These are phyloP conservation scores for Falco columbarius DNA, from an alignment of 2,797 vertebrate genomes.

Conservation along the genomic window DNA sequence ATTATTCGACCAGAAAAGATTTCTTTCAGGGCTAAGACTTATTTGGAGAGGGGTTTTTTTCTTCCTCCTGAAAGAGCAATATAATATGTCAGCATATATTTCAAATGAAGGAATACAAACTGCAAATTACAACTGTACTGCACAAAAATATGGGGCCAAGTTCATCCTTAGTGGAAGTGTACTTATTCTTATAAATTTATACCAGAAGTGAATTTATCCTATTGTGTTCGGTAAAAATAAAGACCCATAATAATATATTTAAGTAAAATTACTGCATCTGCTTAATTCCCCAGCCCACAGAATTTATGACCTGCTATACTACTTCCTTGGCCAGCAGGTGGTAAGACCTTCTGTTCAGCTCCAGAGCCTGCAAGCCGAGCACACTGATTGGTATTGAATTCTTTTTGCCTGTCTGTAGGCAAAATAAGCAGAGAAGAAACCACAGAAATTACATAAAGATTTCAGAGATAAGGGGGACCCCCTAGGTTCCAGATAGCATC, in stretches of 20 bases:
- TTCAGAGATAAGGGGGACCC: neutral
- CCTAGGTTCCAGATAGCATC: neutral
- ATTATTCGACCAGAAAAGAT: slow-evolving; percentile 57
- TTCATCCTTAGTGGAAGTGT: neutral
- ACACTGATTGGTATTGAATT: neutral
- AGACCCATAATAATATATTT: slow-evolving; percentile 9
- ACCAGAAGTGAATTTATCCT: neutral
- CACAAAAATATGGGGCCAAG: neutral
- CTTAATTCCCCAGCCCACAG: slow-evolving; percentile 21
- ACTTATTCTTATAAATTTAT: neutral
- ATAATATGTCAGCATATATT: neutral
- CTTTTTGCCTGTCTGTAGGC: neutral
- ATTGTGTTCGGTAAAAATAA: neutral
- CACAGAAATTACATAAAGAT: neutral
- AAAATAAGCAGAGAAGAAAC: neutral
- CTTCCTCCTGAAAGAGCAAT: neutral
- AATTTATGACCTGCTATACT: slow-evolving; percentile 16
- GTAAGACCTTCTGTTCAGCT: slow-evolving; percentile 57
- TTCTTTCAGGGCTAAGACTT: slow-evolving; percentile 26
- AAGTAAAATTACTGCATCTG: slow-evolving; percentile 54
- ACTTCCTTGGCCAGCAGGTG: slow-evolving; percentile 60
- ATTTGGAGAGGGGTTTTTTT: neutral
- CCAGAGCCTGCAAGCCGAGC: neutral
- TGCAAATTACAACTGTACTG: neutral
- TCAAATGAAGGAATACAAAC: neutral